Evolutionary conservation across 2,113 vertebrate genomes (phyloP).

Genomic region (Charadrius vociferus): DNA sequence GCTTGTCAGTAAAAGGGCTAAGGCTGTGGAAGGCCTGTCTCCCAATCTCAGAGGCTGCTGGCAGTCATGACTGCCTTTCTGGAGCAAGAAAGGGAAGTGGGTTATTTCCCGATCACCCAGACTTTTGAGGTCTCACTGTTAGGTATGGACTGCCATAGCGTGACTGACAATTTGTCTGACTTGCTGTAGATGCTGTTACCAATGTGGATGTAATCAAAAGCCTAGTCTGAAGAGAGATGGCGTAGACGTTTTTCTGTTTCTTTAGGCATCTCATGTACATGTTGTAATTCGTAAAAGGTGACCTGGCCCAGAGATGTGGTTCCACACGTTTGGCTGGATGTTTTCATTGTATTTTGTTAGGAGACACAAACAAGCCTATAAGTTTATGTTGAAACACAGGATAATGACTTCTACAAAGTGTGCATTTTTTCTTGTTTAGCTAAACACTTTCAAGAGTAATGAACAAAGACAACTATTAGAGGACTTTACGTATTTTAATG

Average conservation of each 20-base stretch:
- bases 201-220: neutral
- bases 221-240: neutral
- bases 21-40: neutral
- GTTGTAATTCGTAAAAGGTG: neutral
- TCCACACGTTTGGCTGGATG: neutral
- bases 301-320: neutral
- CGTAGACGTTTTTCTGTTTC: rapidly evolving
- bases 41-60: neutral
- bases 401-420: neutral
- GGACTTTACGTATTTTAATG: neutral
- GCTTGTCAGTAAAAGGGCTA: neutral
- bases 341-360: neutral
- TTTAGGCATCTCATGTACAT: neutral
- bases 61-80: neutral
- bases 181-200: neutral
- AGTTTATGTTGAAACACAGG: neutral
- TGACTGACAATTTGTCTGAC: neutral
- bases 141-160: neutral
- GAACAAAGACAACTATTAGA: neutral
- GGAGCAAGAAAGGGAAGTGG: neutral
- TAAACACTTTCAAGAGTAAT: neutral
- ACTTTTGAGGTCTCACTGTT: neutral
- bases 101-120: neutral
- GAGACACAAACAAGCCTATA: neutral
- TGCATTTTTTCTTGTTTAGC: neutral